These are phyloP conservation scores for Vireo altiloquus DNA, from an alignment of 2,113 vertebrate genomes.

Conservation along the genomic window DNA sequence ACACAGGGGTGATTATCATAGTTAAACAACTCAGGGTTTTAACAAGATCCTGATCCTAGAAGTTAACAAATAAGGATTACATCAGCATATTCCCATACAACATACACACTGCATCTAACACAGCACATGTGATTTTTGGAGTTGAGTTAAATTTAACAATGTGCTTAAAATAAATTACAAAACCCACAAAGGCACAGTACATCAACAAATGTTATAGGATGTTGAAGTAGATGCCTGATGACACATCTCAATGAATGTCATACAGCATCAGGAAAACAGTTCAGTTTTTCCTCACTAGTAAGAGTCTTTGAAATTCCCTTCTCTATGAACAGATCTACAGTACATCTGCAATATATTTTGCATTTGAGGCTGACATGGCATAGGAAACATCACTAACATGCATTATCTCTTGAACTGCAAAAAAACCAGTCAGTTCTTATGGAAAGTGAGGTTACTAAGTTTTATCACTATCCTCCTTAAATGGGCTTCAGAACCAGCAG, in stretches of 20 bases:
- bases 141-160: not conserved
- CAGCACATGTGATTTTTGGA: accelerated
- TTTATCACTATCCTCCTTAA: not conserved
- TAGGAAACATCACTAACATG: not conserved
- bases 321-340: not conserved
- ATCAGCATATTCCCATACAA: not conserved
- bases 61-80: not conserved
- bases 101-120: not conserved
- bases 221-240: not conserved
- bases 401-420: not conserved
- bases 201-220: accelerated
- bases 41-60: conserved; percentile 84
- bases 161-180: not conserved
- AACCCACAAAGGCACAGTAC: not conserved
- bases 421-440: not conserved
- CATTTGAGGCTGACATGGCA: not conserved
- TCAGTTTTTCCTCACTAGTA: not conserved
- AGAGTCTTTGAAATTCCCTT: not conserved
- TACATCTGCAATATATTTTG: accelerated
- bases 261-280: not conserved
- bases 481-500: not conserved
- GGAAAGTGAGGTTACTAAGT: not conserved
- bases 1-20: conserved; percentile 88
- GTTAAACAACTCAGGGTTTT: conserved; percentile 84
- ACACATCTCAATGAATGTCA: not conserved